Conservation (phyloP, 2,797 vertebrate genomes). For the Caiman crocodilus region DNA sequence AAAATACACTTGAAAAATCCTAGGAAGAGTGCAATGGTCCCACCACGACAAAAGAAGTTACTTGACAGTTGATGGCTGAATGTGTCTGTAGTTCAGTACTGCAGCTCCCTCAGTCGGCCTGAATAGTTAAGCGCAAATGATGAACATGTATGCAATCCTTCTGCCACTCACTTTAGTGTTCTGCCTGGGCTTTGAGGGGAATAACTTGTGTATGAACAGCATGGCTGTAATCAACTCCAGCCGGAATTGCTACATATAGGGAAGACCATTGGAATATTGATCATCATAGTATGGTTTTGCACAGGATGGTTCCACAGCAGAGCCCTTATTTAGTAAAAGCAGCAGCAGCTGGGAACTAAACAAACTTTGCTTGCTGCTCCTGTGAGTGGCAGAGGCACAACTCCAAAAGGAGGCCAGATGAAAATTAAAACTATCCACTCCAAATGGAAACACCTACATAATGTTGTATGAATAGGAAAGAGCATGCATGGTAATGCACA, state of each 20-base stretch:
- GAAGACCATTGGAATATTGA: background rate
- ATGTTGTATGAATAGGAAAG: background rate
- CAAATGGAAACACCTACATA: background rate
- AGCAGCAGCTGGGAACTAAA: background rate
- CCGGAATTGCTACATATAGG: fast-evolving
- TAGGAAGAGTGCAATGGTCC: too few species aligned
- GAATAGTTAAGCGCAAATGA: background rate
- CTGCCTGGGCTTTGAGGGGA: background rate
- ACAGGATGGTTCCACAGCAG: background rate
- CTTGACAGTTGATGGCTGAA: background rate
- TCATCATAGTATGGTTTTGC: background rate
- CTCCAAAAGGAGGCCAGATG: background rate
- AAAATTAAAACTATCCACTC: background rate
- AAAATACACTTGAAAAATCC: too few species aligned
- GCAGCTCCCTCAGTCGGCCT: background rate
- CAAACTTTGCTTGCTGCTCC: background rate
- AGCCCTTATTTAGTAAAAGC: background rate
- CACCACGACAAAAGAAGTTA: too few species aligned
- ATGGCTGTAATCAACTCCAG: background rate
- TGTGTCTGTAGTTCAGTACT: background rate
- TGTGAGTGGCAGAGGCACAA: background rate
- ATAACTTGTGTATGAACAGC: background rate
- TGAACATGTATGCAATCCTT: background rate
- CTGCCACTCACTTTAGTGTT: background rate
- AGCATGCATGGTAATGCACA: background rate